Evolutionary conservation across 2,113 vertebrate species (phyloP).

Genomic region (Prochilodus magdalenae): DNA sequence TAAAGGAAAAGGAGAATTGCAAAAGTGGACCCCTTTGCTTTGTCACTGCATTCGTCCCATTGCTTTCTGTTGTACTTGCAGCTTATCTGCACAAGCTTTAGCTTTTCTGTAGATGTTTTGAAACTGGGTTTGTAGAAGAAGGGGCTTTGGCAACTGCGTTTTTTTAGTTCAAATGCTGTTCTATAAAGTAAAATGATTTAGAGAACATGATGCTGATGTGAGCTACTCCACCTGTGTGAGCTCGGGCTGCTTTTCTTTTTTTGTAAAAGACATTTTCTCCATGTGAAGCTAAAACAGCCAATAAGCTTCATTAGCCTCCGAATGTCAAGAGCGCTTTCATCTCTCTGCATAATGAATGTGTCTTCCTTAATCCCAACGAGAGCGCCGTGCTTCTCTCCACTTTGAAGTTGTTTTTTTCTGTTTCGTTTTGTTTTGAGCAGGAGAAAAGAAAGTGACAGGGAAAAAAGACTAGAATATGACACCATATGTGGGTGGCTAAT

Average conservation of each 20-base stretch:
- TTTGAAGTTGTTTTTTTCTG: slow-evolving; percentile 28
- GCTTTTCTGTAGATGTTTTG: too few species aligned
- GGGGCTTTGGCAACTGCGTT: too few species aligned
- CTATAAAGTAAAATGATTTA: background rate
- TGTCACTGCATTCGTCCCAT: too few species aligned
- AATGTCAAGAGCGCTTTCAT: slow-evolving; percentile 34
- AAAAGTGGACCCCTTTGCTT: too few species aligned
- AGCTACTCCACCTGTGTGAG: background rate
- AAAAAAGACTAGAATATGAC: slow-evolving; percentile 32
- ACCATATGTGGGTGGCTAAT: slow-evolving; percentile 54
- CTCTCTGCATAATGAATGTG: slow-evolving; percentile 31
- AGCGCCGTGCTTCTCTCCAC: slow-evolving; percentile 23
- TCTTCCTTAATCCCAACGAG: background rate
- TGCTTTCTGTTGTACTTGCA: too few species aligned
- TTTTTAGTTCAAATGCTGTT: background rate
- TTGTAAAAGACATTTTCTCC: background rate
- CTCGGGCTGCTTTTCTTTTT: background rate
- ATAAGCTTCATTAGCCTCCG: slow-evolving; percentile 7
- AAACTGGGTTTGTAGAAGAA: too few species aligned
- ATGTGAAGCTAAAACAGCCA: slow-evolving; percentile 20
- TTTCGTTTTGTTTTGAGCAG: slow-evolving; percentile 27
- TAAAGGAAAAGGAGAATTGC: too few species aligned
- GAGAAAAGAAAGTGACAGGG: slow-evolving; percentile 17
- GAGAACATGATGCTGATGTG: background rate
- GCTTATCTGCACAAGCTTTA: too few species aligned